A percentile compares a stretch with the other conserved stretches of the same genome.
These are phyloP conservation scores for Epistrophe eligans DNA, from an alignment of 2,888 invertebrate species.

Conservation along the genomic window DNA sequence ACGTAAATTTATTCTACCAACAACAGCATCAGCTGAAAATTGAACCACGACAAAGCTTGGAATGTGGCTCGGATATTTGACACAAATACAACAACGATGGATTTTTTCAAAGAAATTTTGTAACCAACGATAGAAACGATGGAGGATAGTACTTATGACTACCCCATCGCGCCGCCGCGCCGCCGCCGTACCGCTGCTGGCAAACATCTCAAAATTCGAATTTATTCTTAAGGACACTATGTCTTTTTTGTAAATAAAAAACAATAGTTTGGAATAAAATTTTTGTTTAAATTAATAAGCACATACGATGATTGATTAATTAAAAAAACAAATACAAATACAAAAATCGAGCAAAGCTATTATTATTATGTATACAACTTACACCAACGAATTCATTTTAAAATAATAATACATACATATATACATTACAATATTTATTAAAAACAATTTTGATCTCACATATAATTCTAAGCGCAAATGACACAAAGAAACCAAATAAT, in stretches of 20 bases:
- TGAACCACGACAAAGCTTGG: conserved; percentile 55
- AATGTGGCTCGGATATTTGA: conserved; percentile 61
- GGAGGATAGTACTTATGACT: conserved; percentile 3
- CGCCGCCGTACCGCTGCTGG: not conserved
- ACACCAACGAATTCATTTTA: conserved; percentile 63
- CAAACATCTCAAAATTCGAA: conserved; percentile 41
- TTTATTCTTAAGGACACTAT: conserved; percentile 47
- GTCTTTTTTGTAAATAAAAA: conserved; percentile 56
- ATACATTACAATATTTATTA: not conserved
- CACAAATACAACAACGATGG: conserved; percentile 49
- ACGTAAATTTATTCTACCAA: conserved; percentile 54
- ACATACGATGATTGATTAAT: not conserved
- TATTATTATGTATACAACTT: not conserved
- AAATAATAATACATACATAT: conserved; percentile 11
- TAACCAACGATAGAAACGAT: conserved; percentile 55
- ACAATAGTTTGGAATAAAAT: too few relatives aligned
- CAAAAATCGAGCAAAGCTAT: conserved; percentile 1
- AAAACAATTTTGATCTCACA: conserved; percentile 58
- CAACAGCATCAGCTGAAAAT: conserved; percentile 56
- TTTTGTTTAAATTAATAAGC: not conserved
- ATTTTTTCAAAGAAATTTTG: conserved; percentile 53
- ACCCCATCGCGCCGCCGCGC: not conserved
- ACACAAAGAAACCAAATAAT: conserved; percentile 44
- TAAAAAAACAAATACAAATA: not conserved
- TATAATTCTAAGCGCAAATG: conserved; percentile 1